Percentiles rank a stretch among this genome's conserved stretches.
Conservation (phyloP, 2,888 invertebrate genomes). For the Dynastes hyllus region DNA sequence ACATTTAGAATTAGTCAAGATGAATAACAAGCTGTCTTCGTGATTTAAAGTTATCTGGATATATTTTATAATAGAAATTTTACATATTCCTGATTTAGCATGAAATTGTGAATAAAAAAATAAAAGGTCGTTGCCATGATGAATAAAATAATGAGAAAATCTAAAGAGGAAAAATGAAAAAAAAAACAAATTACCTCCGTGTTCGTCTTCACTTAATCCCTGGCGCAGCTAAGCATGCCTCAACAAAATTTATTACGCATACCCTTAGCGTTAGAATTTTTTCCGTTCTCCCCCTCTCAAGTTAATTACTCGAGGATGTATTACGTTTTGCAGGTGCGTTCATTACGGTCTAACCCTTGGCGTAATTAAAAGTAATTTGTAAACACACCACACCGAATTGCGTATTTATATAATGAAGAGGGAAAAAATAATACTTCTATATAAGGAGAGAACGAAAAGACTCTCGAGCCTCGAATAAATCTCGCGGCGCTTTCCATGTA, state of each 20-base stretch:
- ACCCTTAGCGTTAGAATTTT: constrained; percentile 27
- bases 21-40: too few species aligned
- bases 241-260: constrained; percentile 34
- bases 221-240: constrained; percentile 11
- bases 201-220: constrained; percentile 35
- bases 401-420: background rate
- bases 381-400: constrained; percentile 38
- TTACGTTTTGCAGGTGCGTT: constrained; percentile 32
- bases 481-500: constrained; percentile 6
- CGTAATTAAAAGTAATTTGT: constrained; percentile 47
- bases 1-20: too few species aligned
- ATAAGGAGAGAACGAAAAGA: background rate
- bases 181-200: constrained; percentile 22
- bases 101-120: too few species aligned
- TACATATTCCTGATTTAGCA: too few species aligned
- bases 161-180: constrained; percentile 5
- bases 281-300: constrained; percentile 1
- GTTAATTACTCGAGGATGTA: constrained; percentile 27
- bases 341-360: constrained; percentile 34
- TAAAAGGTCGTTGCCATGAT: background rate
- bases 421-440: background rate
- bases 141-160: constrained; percentile 1
- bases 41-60: too few species aligned
- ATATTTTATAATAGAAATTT: too few species aligned
- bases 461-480: background rate